These are phyloP conservation scores for Stictonetta naevosa DNA, from an alignment of 2,113 vertebrate species.

Conservation along the genomic window DNA sequence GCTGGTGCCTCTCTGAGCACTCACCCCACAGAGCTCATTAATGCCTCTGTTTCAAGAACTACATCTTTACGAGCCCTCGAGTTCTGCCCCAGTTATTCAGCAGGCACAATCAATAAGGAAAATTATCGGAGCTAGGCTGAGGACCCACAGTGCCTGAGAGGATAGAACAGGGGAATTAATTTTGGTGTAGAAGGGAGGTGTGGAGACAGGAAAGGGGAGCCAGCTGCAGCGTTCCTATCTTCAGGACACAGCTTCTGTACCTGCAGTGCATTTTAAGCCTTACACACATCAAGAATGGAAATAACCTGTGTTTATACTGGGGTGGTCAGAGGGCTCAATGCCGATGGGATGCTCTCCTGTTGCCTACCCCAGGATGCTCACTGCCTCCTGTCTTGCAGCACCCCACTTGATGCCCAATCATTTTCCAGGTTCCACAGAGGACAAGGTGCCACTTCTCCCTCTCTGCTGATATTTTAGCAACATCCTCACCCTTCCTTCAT, in stretches of 20 bases:
- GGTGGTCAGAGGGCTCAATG: neutral
- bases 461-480: neutral
- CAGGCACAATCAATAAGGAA: fast-evolving
- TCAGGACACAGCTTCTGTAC: neutral
- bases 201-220: neutral
- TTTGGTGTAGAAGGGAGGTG: neutral
- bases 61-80: neutral
- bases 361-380: neutral
- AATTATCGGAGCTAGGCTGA: neutral
- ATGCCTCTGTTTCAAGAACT: neutral
- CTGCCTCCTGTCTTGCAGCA: neutral
- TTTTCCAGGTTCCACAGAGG: neutral
- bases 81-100: neutral
- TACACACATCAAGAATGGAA: neutral
- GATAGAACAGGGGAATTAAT: neutral
- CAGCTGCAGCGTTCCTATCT: neutral
- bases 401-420: neutral
- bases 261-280: neutral
- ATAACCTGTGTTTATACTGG: neutral
- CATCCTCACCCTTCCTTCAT: neutral
- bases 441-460: neutral
- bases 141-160: neutral
- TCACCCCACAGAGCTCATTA: neutral
- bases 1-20: neutral
- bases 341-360: neutral